Evolutionary conservation across 2,888 invertebrate species (phyloP), one percentile per base, ranked within the genome.

Genomic region (Andrena hattorfiana): DNA sequence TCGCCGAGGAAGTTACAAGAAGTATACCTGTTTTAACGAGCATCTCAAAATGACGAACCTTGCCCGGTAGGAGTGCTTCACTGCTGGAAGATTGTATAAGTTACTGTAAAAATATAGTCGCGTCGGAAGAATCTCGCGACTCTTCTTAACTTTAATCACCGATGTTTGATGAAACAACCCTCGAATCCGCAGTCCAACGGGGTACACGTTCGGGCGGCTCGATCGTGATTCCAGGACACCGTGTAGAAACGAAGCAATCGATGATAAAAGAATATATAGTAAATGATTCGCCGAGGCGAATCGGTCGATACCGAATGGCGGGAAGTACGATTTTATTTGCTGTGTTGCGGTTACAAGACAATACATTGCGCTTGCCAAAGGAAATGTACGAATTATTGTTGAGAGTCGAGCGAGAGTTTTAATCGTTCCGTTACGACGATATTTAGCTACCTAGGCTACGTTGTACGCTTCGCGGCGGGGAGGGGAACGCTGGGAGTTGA

Each of bases 311-410:
- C 63, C 30, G 63, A 20, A 28, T 8, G 48, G 23, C 60, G 30
- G 16, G 13, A 49, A 62, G 48, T 82, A 75, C 51, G 56, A 42
- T 87, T 87, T 85, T 62, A 76, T 87, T 87, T 76, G 73, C 77
- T 85, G 63, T 75, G 83, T 71, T 72, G 75, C 49, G 54, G 67
- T 84, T 82, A 77, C 63, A 64, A 85, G 86, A 87, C 86, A 87
- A 87, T 87, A 87, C 83, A 80, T 76, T 71, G 70, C 67, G 66
- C 83, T 85, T 80, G 85, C 85, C 80, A 80, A 87, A 80, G 60
- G 51, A 82, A 63, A 70, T 66, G 68, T 80, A 83, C 77, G 83
- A 85, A 83, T 85, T 83, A 87, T 51, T 64, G 83, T 86, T 85
- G 71, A 73, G 48, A 72, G 56, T 35, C 60, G 56, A 62, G 67